Conservation (phyloP, 2,113 vertebrate species). For the Syngnathus scovelli region DNA sequence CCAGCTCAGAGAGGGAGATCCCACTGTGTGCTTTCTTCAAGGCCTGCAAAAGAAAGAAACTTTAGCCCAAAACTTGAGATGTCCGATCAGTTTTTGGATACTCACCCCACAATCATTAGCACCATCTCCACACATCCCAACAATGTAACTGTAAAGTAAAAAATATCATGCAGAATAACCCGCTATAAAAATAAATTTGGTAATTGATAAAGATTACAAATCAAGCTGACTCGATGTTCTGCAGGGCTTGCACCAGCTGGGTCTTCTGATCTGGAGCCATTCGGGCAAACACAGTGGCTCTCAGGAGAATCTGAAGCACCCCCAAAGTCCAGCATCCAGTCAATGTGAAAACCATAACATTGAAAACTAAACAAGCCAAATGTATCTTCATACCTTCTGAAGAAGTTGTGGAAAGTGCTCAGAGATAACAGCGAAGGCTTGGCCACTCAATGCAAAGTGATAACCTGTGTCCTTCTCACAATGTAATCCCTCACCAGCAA, state of each 20-base stretch:
- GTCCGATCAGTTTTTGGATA: no score
- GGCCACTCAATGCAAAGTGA: slow-evolving; percentile 92
- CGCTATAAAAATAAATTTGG: no score
- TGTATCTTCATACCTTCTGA: slow-evolving; percentile 76
- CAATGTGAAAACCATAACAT: no score
- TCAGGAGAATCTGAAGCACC: slow-evolving; percentile 75
- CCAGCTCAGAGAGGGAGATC: slow-evolving; percentile 93
- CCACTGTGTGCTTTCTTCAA: slow-evolving; percentile 93
- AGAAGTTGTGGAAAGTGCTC: slow-evolving; percentile 92
- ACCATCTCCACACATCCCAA: slow-evolving; percentile 97
- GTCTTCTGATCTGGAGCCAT: slow-evolving; percentile 99
- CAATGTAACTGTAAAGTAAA: slow-evolving; percentile 81
- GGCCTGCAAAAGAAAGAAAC: slow-evolving; percentile 68
- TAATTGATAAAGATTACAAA: not conserved
- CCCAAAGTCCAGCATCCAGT: slow-evolving; percentile 24
- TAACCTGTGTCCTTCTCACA: slow-evolving; percentile 60
- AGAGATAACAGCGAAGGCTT: slow-evolving; percentile 83
- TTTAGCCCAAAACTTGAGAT: not conserved
- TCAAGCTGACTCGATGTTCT: slow-evolving; percentile 86
- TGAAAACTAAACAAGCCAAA: not conserved
- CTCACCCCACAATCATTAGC: slow-evolving; percentile 98
- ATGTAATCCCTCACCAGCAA: slow-evolving; percentile 49
- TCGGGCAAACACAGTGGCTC: slow-evolving; percentile 88
- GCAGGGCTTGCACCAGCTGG: slow-evolving; percentile 88
- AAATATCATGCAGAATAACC: not conserved